phyloP scores from a whole-genome alignment of 2,888 invertebrate species.

The Calephelis perditalis region DNA sequence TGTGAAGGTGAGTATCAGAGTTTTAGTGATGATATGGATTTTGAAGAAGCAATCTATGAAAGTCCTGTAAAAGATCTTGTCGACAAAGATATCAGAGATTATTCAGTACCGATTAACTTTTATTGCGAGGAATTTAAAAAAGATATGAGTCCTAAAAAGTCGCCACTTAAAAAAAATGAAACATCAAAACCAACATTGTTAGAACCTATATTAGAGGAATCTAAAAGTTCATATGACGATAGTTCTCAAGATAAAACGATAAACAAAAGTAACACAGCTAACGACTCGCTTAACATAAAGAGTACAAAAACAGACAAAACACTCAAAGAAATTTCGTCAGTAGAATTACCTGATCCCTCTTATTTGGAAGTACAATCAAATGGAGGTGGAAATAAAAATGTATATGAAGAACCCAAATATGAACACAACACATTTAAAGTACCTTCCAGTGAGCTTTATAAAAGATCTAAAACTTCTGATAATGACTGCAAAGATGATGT shows the following conservation, averaged over 20 bases:
- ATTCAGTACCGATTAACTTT: slow-evolving; percentile 64
- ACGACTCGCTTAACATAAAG: background rate
- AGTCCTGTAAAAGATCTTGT: slow-evolving; percentile 68
- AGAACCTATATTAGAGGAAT: slow-evolving; percentile 70
- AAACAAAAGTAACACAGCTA: background rate
- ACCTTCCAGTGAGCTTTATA: background rate
- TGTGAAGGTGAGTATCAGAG: slow-evolving; percentile 70
- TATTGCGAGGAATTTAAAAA: slow-evolving; percentile 60
- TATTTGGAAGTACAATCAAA: background rate
- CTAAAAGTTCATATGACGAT: slow-evolving; percentile 62
- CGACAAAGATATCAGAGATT: slow-evolving; percentile 69
- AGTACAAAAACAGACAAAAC: background rate
- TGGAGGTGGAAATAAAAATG: background rate
- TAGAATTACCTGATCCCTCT: background rate
- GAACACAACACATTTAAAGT: background rate
- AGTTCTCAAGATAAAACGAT: slow-evolving; percentile 39
- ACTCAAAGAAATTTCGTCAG: background rate
- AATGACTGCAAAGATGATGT: slow-evolving; percentile 19
- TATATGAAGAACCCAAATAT: background rate
- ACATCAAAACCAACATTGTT: slow-evolving; percentile 37
- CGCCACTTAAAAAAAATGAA: slow-evolving; percentile 44
- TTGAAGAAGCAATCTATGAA: slow-evolving; percentile 55
- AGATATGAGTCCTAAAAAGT: slow-evolving; percentile 42
- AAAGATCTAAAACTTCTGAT: background rate
- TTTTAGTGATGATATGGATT: slow-evolving; percentile 57